Evolutionary conservation across 1,140 invertebrate species (phyloP).

Genomic region (Caerostris extrusa): DNA sequence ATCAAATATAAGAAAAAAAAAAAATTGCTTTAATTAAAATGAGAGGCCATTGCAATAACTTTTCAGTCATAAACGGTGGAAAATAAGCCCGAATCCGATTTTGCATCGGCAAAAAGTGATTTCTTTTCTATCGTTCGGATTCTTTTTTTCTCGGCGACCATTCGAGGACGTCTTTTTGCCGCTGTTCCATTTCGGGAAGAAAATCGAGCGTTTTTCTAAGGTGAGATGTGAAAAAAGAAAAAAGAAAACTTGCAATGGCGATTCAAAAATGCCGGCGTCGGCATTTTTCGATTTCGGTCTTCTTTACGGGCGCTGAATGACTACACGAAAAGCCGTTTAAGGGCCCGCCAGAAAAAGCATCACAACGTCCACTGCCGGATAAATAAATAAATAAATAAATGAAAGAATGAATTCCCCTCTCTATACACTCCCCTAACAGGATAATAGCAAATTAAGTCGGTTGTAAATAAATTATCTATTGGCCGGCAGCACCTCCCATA

Average conservation of each 20-base stretch:
- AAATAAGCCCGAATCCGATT: no score
- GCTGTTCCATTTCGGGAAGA: neutral
- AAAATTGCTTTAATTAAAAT: no score
- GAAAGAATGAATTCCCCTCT: neutral
- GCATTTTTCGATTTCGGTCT: conserved; percentile 32
- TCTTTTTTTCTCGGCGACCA: neutral
- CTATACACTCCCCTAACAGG: conserved; percentile 22
- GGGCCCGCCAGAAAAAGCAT: neutral
- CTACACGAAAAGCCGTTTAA: conserved; percentile 49
- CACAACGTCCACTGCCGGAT: conserved; percentile 4
- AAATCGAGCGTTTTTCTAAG: conserved; percentile 2
- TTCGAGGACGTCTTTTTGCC: neutral
- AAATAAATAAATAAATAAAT: neutral
- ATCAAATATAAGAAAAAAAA: no score
- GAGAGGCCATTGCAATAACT: no score
- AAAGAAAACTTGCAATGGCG: neutral
- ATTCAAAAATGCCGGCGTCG: conserved; percentile 7
- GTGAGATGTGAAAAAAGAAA: neutral
- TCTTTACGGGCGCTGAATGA: conserved; percentile 40
- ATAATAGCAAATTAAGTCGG: conserved; percentile 42
- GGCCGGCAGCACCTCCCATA: neutral
- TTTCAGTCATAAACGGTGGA: no score
- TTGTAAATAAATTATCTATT: conserved; percentile 57
- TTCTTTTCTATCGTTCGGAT: no score
- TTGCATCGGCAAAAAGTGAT: no score